These are phyloP conservation scores for Trachelus troglodyta DNA, from an alignment of 2,888 invertebrate species.

Conservation along the genomic window DNA sequence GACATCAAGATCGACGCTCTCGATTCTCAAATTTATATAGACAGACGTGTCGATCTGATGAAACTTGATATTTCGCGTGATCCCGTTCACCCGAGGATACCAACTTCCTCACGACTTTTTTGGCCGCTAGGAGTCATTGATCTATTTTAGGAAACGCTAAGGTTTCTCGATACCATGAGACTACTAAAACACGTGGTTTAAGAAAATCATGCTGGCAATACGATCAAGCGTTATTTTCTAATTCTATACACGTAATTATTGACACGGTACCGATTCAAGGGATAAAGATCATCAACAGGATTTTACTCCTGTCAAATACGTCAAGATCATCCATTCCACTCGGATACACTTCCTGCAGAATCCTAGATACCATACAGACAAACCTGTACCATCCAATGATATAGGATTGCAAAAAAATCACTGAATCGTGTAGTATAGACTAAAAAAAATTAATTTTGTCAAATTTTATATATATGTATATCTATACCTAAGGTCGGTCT, in stretches of 20 bases:
- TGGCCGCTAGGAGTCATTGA: not conserved
- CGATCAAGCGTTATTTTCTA: not conserved
- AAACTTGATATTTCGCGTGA: not conserved
- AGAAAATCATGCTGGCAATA: not conserved
- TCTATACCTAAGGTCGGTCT: not conserved
- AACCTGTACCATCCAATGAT: not conserved
- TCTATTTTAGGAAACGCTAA: not conserved
- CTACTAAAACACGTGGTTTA: not conserved
- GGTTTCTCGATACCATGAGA: not conserved
- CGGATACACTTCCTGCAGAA: too few species aligned
- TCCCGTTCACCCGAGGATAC: not conserved
- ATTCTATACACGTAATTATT: too few species aligned
- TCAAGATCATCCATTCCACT: too few species aligned
- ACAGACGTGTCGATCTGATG: not conserved
- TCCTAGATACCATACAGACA: too few species aligned
- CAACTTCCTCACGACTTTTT: not conserved
- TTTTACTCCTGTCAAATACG: too few species aligned
- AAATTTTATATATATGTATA: not conserved
- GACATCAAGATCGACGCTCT: not conserved
- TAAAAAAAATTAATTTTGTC: not conserved
- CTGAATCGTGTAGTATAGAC: not conserved
- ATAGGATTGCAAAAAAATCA: not conserved
- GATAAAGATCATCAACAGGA: too few species aligned
- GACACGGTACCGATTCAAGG: too few species aligned
- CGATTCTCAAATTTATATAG: not conserved